Conservation (phyloP, 30 jellyfish, hydroid and myxozoan species). For the Nemopilema nomurai region DNA sequence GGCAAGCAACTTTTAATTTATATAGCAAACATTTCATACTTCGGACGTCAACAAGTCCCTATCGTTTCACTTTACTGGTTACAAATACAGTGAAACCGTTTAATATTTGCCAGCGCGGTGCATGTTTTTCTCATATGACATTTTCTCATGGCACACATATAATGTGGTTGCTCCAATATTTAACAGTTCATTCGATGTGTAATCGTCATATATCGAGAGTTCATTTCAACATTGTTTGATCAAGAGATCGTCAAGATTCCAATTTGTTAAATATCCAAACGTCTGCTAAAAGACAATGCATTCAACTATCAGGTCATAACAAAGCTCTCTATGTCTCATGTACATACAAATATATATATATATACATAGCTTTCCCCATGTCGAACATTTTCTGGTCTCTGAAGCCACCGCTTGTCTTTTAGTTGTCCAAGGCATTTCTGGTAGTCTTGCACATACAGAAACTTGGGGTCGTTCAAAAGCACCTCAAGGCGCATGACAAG, state of each 20-base stretch:
- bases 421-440: no score
- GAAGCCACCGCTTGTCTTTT: not conserved
- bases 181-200: slow-evolving; percentile 9
- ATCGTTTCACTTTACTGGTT: not conserved
- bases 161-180: slow-evolving; percentile 23
- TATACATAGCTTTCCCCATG: not conserved
- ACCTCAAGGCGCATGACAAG: not conserved
- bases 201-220: slow-evolving; percentile 30
- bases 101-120: slow-evolving; percentile 8
- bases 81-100: not conserved
- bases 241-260: slow-evolving; percentile 44
- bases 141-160: slow-evolving; percentile 60
- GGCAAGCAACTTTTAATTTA: not conserved
- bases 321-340: not conserved
- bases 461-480: no score
- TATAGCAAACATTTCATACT: no score
- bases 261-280: slow-evolving; percentile 8
- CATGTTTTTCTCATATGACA: slow-evolving; percentile 45
- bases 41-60: no score
- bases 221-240: slow-evolving; percentile 44
- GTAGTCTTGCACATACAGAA: no score
- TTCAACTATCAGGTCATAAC: slow-evolving; percentile 23
- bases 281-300: slow-evolving; percentile 12
- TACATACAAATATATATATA: no score
- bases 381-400: not conserved